Base-by-base conservation (phyloP, 2,113 vertebrate genomes). In the Hylia prasina region DNA sequence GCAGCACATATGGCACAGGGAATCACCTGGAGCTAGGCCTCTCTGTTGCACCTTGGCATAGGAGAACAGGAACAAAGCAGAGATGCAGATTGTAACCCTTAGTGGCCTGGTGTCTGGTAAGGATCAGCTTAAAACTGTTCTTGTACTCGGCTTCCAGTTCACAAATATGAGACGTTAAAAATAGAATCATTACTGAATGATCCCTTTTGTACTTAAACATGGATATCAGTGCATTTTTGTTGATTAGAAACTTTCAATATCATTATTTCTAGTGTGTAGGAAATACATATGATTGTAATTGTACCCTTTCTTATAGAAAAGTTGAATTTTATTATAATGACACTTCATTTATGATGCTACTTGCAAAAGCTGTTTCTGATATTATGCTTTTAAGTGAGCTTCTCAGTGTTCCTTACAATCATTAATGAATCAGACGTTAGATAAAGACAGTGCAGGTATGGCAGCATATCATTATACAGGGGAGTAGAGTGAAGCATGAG, bases 391-490 rank as follows among this genome's bases (percentile, higher is more conserved):
- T 77, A 91, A 92, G 84, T 82, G 87, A 95, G 63, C 58, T 31
- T 82, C 82, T 95, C 66, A 15, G 82, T 69, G 82, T 80, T 87
- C 84, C 78, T 97, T 85, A 69, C 77, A 82, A 77, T 95, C 87
- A 63, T 88, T 91, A 95, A 91, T 96, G 93, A 96, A 93, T 95
- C 90, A 96, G 91, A 78, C 54, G 75, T 89, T 72, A 95, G 77
- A 87, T 91, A 93, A 93, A 94, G 91, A 87, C 75, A 89, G 75
- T 91, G 84, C 91, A 95, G 68, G 42, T 89, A 94, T 95, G 96
- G 95, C 95, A 97, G 93, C 91, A 65, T 96, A 94, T 95, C 82
- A 93, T 97, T 95, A 96, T 66, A 91, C 82, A 93, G 66, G 47
- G 78, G 71, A 91, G 63, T 75, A 87, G 84, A 87, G 57, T 88